Percentiles rank a stretch among this genome's conserved stretches.
Conservation (phyloP, 2,113 vertebrate species). For the Dicerorhinus sumatrensis region DNA sequence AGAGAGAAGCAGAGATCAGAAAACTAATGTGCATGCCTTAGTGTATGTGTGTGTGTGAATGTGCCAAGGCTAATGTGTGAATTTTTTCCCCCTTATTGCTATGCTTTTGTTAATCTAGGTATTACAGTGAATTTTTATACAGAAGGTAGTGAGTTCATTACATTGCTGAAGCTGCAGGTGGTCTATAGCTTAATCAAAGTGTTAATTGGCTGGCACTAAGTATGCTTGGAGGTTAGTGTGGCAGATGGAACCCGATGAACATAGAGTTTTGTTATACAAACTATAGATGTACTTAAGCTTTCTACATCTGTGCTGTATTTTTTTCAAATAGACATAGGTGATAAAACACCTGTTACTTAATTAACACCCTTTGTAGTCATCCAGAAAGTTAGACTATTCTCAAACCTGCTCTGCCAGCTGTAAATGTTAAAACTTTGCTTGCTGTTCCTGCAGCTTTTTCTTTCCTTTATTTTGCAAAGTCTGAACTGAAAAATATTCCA, state of each 20-base stretch:
- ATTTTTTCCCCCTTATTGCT: neutral
- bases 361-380: slow-evolving; percentile 80
- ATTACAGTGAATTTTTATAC: slow-evolving; percentile 56
- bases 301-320: slow-evolving; percentile 77
- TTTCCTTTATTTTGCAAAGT: slow-evolving; percentile 36
- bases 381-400: slow-evolving; percentile 69
- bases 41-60: neutral
- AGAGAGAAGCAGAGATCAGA: neutral
- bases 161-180: slow-evolving; percentile 68
- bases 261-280: slow-evolving; percentile 77
- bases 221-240: slow-evolving; percentile 71
- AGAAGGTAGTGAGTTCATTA: slow-evolving; percentile 62
- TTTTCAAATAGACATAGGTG: slow-evolving; percentile 72
- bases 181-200: slow-evolving; percentile 77
- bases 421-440: slow-evolving; percentile 69
- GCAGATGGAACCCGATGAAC: slow-evolving; percentile 75
- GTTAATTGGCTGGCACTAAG: slow-evolving; percentile 80
- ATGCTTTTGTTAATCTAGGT: slow-evolving; percentile 16
- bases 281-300: slow-evolving; percentile 80
- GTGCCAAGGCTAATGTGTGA: neutral
- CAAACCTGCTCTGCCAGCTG: slow-evolving; percentile 45
- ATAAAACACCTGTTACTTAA: slow-evolving; percentile 82
- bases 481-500: slow-evolving; percentile 14
- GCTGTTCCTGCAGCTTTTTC: slow-evolving; percentile 38
- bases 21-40: neutral